Conservation (phyloP, 2,797 vertebrate species). For the Centroberyx gerrardi region DNA sequence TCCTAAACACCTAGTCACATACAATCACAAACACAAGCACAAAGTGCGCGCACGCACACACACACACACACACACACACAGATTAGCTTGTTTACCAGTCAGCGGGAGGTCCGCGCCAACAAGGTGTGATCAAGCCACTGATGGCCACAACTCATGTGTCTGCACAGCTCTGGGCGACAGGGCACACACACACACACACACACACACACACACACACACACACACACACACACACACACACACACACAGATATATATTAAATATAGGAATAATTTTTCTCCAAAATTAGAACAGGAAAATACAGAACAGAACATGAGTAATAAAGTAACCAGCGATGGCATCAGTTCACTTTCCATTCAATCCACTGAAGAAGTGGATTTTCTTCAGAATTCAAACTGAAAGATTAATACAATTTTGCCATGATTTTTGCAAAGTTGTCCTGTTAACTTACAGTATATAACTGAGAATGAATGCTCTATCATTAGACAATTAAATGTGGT, state of each 20-base stretch:
- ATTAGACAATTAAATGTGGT: too few species aligned
- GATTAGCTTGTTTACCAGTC: slow-evolving; percentile 82
- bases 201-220: slow-evolving; percentile 29
- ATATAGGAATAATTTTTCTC: slow-evolving; percentile 43
- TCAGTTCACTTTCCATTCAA: too few species aligned
- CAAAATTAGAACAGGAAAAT: slow-evolving; percentile 39
- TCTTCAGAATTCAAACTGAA: too few species aligned
- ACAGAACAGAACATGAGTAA: slow-evolving; percentile 10
- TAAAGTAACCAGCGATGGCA: slow-evolving; percentile 3
- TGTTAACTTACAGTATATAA: too few species aligned
- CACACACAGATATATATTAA: slow-evolving; percentile 4
- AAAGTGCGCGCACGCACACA: slow-evolving; percentile 40
- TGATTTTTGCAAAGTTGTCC: too few species aligned
- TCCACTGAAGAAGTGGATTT: too few species aligned
- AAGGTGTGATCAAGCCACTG: slow-evolving; percentile 76
- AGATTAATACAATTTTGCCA: too few species aligned
- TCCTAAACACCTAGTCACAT: slow-evolving; percentile 81
- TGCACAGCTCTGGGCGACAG: slow-evolving; percentile 72
- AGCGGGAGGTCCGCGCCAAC: slow-evolving; percentile 76
- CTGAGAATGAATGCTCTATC: too few species aligned
- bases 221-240: slow-evolving; percentile 4
- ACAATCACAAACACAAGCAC: slow-evolving; percentile 44
- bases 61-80: slow-evolving; percentile 53
- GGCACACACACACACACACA: slow-evolving; percentile 20
- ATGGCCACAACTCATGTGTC: slow-evolving; percentile 79